Percentiles rank a stretch among this genome's conserved stretches.
Evolutionary conservation across 2,113 vertebrate genomes (phyloP).

Genomic region (Tilapia sparmanii): DNA sequence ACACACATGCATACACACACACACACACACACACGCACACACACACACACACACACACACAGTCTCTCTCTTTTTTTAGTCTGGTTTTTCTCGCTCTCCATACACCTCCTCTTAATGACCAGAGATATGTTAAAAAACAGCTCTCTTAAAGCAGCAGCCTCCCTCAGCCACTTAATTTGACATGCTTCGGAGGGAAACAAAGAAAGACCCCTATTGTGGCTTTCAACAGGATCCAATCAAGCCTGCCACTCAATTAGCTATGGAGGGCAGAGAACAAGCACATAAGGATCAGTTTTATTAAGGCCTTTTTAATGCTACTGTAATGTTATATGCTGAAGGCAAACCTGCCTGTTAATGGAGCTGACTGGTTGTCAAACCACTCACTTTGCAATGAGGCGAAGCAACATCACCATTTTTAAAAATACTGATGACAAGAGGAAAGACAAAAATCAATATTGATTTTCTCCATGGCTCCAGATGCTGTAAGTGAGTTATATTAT

Average conservation of each 20-base stretch:
- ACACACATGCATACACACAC: neutral
- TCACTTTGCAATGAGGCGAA: neutral
- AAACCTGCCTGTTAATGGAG: neutral
- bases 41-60: neutral
- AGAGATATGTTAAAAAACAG: slow-evolving; percentile 51
- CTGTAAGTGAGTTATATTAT: slow-evolving; percentile 29
- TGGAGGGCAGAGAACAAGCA: neutral
- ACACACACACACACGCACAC: neutral
- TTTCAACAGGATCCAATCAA: slow-evolving; percentile 58
- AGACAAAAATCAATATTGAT: slow-evolving; percentile 29
- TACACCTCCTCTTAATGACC: slow-evolving; percentile 52
- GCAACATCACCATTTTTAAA: neutral
- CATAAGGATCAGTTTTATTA: slow-evolving; percentile 21
- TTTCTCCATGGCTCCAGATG: slow-evolving; percentile 15
- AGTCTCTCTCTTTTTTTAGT: neutral
- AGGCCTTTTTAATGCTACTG: neutral
- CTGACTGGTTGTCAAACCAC: neutral
- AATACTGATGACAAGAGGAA: neutral
- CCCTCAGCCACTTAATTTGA: slow-evolving; percentile 49
- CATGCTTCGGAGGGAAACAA: slow-evolving; percentile 58
- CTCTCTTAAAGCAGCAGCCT: slow-evolving; percentile 32
- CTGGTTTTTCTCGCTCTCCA: slow-evolving; percentile 17
- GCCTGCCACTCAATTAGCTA: slow-evolving; percentile 52
- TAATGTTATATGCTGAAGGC: neutral
- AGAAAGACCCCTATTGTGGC: slow-evolving; percentile 52